Evolutionary conservation across 1,140 invertebrate species (phyloP).

Genomic region (Lepidurus couesii): DNA sequence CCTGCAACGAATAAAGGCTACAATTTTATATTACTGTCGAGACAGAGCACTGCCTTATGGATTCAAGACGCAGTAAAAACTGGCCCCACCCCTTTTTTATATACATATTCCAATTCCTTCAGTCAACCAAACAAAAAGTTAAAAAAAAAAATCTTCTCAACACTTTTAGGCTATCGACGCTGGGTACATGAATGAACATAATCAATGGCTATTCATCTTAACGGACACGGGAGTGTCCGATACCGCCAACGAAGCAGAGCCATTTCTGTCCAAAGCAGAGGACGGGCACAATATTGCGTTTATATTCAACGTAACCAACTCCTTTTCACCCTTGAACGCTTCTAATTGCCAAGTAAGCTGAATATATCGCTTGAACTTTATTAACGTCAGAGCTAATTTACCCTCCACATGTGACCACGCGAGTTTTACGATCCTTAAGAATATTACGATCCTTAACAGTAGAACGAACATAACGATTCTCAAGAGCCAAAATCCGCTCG

Average conservation of each 20-base stretch:
- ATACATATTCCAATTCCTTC: background rate
- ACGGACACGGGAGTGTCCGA: conserved; percentile 49
- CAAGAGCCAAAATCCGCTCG: no score
- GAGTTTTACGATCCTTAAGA: no score
- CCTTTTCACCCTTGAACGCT: background rate
- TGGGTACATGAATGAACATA: conserved; percentile 59
- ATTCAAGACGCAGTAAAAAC: conserved; percentile 27
- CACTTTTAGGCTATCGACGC: conserved; percentile 54
- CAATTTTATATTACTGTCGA: conserved; percentile 30
- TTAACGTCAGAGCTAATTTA: background rate
- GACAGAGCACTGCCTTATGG: conserved; percentile 30
- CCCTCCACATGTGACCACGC: background rate
- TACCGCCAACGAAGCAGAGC: conserved; percentile 45
- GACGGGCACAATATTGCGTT: conserved; percentile 81
- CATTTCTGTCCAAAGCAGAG: conserved; percentile 52
- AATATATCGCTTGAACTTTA: background rate
- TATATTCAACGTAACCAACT: conserved; percentile 59
- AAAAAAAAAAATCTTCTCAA: background rate
- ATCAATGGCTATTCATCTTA: conserved; percentile 74
- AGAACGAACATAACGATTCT: no score
- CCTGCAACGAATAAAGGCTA: conserved; percentile 24
- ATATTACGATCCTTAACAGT: no score
- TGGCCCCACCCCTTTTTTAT: conserved; percentile 22
- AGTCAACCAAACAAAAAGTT: background rate
- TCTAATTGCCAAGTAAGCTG: background rate